Evolutionary conservation across 2,888 invertebrate genomes (phyloP), one percentile per base, ranked within the genome.

Genomic region (Drosophila gaucha): DNA sequence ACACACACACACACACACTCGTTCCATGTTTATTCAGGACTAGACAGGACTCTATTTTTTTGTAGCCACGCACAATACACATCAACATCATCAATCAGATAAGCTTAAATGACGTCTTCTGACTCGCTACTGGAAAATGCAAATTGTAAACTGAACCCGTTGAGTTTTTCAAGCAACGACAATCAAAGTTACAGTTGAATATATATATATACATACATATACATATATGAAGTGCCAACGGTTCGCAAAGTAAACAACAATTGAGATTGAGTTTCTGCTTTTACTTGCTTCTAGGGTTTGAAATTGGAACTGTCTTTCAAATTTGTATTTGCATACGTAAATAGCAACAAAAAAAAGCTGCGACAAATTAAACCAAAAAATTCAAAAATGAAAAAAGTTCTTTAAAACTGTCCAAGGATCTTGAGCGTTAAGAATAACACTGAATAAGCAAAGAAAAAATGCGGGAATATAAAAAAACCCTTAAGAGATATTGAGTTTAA

Each of bases 61-160:
- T 33, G 8, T 41, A 39, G 57, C 44, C 24, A 55, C 33, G 30
- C 36, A 56, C 60, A 44, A 74, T 72, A 73, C 85, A 68, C 74
- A 74, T 85, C 86, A 85, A 80, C 80, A 86, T 86, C 85, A 86
- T 86, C 85, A 86, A 86, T 88, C 88, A 85, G 89, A 89, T 89
- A 89, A 89, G 88, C 82, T 74, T 80, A 74, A 80, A 85, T 83
- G 82, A 83, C 82, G 82, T 82, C 82, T 78, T 57, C 49, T 26
- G 49, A 49, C 49, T 46, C 24, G 39, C 66, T 71, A 64, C 77
- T 68, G 70, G 64, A 67, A 78, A 84, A 88, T 88, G 89, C 89
- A 88, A 88, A 88, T 89, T 85, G 73, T 67, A 85, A 79, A 80
- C 73, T 69, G 69, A 84, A 83, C 74, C 86, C 84, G 83, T 75